phyloP scores from a whole-genome alignment of 37 sponge, comb jelly and placozoan genomes.

The Corticium candelabrum region DNA sequence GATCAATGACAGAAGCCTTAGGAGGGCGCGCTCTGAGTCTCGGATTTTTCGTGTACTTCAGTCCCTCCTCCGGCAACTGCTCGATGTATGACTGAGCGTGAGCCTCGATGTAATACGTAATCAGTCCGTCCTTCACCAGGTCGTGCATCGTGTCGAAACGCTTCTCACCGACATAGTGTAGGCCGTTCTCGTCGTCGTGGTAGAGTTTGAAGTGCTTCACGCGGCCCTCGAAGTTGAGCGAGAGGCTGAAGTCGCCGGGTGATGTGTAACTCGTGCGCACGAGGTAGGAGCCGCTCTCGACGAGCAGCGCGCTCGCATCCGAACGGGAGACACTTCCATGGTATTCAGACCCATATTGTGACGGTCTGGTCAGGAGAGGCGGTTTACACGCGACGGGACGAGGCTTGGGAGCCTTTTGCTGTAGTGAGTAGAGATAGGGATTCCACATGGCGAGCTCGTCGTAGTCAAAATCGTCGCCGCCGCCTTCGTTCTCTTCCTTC shows the following conservation, averaged over 20 bases:
- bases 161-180: conserved; percentile 47
- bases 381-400: background rate
- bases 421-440: background rate
- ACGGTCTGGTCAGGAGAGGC: background rate
- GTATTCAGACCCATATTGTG: background rate
- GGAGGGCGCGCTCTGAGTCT: too few relatives aligned
- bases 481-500: too few relatives aligned
- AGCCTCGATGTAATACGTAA: conserved; percentile 65
- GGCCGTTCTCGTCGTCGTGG: background rate
- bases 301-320: background rate
- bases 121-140: conserved; percentile 77
- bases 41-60: background rate
- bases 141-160: conserved; percentile 74
- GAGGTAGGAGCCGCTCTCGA: background rate
- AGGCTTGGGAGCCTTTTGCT: background rate
- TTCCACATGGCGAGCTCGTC: background rate
- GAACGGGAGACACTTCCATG: background rate
- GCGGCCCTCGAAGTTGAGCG: background rate
- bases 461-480: too few relatives aligned
- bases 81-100: conserved; percentile 12
- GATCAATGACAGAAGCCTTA: background rate
- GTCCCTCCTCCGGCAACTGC: background rate
- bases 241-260: background rate
- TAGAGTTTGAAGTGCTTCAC: background rate
- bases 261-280: background rate